Conservation (phyloP, 2,113 vertebrate species). For the Halcyon malimbica region DNA sequence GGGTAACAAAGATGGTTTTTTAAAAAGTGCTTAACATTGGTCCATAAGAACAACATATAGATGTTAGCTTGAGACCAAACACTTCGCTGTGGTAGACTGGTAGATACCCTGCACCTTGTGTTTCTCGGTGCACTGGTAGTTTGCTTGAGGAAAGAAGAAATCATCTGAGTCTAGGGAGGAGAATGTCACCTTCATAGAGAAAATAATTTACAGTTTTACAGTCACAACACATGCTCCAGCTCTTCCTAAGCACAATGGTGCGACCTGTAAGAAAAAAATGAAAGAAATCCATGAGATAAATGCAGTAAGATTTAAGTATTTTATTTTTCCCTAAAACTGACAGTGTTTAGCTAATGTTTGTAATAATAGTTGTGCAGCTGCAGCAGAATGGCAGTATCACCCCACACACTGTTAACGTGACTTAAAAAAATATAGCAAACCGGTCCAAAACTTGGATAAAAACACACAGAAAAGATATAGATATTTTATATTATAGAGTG, state of each 20-base stretch:
- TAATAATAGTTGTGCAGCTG: not conserved
- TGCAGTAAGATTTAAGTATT: not conserved
- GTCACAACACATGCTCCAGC: constrained; percentile 94
- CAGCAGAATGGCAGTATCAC: not conserved
- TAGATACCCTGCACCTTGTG: not conserved
- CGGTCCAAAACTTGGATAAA: not conserved
- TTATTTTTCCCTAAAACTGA: not conserved
- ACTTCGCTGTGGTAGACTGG: constrained; percentile 25
- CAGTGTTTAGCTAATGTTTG: not conserved
- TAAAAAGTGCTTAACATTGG: constrained; percentile 45
- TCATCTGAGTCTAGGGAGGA: not conserved
- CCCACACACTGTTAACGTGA: not conserved
- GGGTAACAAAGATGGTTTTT: not conserved
- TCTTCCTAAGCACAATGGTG: constrained; percentile 92
- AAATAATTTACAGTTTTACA: constrained; percentile 84
- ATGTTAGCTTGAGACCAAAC: constrained; percentile 17
- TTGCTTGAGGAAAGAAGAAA: not conserved
- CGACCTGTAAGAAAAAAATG: constrained; percentile 80
- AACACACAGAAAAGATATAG: not conserved
- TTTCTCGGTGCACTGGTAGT: not conserved
- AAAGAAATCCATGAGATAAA: not conserved
- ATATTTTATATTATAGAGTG: not conserved
- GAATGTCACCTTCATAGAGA: constrained; percentile 26
- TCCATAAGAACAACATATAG: not conserved
- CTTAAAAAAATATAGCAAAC: not conserved